phyloP scores from a whole-genome alignment of 2,888 invertebrate species.

The Lasioglossum malachurum region DNA sequence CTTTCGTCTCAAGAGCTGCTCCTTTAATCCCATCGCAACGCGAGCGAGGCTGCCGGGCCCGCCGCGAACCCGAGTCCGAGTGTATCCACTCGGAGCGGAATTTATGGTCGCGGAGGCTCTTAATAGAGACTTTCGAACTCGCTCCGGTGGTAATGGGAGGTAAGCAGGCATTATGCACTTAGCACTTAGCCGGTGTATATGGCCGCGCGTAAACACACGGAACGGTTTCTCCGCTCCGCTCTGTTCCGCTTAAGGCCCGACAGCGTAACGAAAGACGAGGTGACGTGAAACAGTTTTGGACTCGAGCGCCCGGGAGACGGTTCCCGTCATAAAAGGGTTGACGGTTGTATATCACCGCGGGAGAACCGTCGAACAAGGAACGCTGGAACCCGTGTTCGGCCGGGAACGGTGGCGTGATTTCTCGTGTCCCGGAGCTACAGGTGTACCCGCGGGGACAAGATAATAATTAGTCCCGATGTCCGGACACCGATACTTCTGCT shows the following conservation, averaged over 20 bases:
- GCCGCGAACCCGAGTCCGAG: constrained; percentile 4
- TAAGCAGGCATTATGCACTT: constrained; percentile 49
- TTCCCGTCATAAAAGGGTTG: constrained; percentile 73
- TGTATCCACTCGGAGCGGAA: constrained; percentile 35
- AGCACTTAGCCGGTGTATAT: constrained; percentile 28
- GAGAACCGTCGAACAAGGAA: constrained; percentile 7
- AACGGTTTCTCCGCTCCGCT: constrained; percentile 15
- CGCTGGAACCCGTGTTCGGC: constrained; percentile 45
- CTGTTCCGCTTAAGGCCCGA: neutral
- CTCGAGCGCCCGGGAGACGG: constrained; percentile 31
- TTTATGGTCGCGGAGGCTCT: constrained; percentile 50
- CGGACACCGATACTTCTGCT: constrained; percentile 61
- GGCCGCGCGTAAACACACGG: constrained; percentile 45
- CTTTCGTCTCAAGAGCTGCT: constrained; percentile 4
- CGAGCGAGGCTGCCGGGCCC: neutral
- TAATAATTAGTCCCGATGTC: constrained; percentile 76
- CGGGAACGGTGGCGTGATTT: constrained; percentile 59
- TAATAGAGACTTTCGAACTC: constrained; percentile 61
- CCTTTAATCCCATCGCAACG: constrained; percentile 9
- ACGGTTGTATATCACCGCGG: constrained; percentile 73
- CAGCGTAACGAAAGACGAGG: constrained; percentile 52
- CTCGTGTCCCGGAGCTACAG: constrained; percentile 66
- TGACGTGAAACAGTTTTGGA: constrained; percentile 59
- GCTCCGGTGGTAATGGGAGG: constrained; percentile 45
- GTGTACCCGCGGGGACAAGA: constrained; percentile 74